Evolutionary conservation across 2,797 vertebrate species (phyloP).

Genomic region (Lutjanus argentimaculatus): DNA sequence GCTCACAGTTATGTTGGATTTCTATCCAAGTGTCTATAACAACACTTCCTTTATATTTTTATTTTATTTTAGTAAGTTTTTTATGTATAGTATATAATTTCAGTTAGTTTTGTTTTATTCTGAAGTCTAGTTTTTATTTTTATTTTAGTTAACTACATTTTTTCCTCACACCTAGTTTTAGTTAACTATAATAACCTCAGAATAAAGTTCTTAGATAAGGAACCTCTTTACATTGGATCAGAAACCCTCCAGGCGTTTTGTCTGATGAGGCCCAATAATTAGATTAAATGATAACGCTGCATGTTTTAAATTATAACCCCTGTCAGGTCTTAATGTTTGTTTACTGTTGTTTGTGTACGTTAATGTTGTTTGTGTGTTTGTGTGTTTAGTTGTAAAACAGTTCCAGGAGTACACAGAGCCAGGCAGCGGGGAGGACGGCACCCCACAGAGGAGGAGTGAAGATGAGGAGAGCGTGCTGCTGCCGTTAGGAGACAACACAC

Average conservation of each 20-base stretch:
- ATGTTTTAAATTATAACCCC: conserved; percentile 10
- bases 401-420: conserved; percentile 98
- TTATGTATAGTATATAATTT: too few species aligned
- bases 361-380: conserved; percentile 13
- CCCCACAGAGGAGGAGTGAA: conserved; percentile 94
- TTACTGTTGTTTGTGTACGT: conserved; percentile 14
- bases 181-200: too few species aligned
- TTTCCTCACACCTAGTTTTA: too few species aligned
- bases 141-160: too few species aligned
- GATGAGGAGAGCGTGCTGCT: conserved; percentile 95
- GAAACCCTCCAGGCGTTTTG: neutral
- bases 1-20: too few species aligned
- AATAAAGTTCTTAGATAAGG: neutral
- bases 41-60: too few species aligned
- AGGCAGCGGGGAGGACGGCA: conserved; percentile 92
- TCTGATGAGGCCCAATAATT: neutral
- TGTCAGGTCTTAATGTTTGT: neutral
- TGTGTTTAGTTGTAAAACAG: conserved; percentile 93
- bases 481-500: conserved; percentile 95
- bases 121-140: too few species aligned
- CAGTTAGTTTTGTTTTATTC: too few species aligned
- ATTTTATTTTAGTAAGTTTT: too few species aligned
- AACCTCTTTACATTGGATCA: neutral
- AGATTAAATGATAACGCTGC: neutral
- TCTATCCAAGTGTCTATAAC: too few species aligned